Evolutionary conservation across 2,888 invertebrate genomes (phyloP), one percentile per base, ranked within the genome.

Genomic region (Endotricha flammealis): DNA sequence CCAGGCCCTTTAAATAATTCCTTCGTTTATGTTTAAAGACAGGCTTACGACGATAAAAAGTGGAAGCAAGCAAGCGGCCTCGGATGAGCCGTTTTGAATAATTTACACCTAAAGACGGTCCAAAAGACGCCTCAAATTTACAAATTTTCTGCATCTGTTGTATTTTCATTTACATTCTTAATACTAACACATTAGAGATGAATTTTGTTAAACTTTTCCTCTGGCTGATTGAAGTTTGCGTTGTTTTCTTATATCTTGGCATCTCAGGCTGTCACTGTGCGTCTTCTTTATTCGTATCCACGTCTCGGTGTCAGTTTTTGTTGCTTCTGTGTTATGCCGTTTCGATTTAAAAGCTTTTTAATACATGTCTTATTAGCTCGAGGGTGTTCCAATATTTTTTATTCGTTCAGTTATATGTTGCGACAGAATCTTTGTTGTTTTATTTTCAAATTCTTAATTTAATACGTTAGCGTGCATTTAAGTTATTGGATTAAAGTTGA

Each of bases 71-170:
- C 58, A 50, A 63, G 69, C 71, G 62, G 67, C 62, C 53, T 59
- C 46, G 68, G 77, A 77, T 75, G 76, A 79, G 66, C 70, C 61
- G 59, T 55, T 76, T 73, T 83, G 77, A 82, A 83, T 83, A 79
- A 82, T 83, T 82, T 80, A 82, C 81, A 78, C 77, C 74, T 77
- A 74, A 75, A 78, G 75, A 73, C 73, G 35, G 68, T 67, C 55
- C 58, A 64, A 67, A 69, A 64, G 59, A 57, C 61, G 57, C 51
- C 56, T 61, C 61, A 58, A 55, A 40, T 58, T 57, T 47, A 46
- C 56, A 50, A 55, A 36, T 38, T 49, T 38, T 32, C 40, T 41
- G 27, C 46, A 27, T 39, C 20, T 30, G 12, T 22, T 36, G 28
- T 9, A 20, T 35, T 10, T 23, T 30, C 3, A 34, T 32, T 22